Evolutionary conservation across 2,797 vertebrate species (phyloP).

Genomic region (Phrynocephalus vlangalii): DNA sequence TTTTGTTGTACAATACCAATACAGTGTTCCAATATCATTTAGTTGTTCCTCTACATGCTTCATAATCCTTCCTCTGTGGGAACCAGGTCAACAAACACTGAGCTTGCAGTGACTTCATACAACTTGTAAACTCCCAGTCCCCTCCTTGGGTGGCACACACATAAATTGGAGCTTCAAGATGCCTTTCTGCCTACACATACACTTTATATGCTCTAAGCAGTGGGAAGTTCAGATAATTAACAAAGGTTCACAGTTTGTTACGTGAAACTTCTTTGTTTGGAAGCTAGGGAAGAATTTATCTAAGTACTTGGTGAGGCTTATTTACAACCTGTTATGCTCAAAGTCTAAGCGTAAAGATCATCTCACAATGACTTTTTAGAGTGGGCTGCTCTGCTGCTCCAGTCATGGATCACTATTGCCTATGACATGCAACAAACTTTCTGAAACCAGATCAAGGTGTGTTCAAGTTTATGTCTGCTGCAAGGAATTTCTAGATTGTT

Average conservation of each 20-base stretch:
- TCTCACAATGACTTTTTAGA: too few species aligned
- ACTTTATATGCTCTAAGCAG: background rate
- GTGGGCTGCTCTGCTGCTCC: too few species aligned
- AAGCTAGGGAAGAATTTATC: background rate
- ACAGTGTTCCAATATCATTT: slow-evolving; percentile 7
- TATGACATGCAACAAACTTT: background rate
- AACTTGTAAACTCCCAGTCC: slow-evolving; percentile 1
- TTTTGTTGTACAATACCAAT: background rate
- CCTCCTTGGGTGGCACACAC: slow-evolving; percentile 26
- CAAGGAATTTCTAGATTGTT: background rate
- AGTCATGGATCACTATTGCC: too few species aligned
- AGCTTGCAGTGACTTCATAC: background rate
- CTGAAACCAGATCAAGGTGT: too few species aligned
- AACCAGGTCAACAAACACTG: slow-evolving; percentile 28
- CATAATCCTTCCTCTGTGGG: slow-evolving; percentile 13
- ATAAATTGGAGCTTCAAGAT: background rate
- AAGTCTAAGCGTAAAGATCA: too few species aligned
- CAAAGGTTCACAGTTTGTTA: background rate
- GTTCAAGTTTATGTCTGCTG: background rate
- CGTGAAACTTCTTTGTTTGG: background rate
- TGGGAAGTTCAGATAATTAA: slow-evolving; percentile 9
- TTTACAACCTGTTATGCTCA: too few species aligned
- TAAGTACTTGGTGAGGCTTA: background rate
- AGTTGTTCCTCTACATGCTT: slow-evolving; percentile 1
- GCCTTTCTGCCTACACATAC: background rate